Conservation (phyloP, 1,140 invertebrate species). For the Ganaspis sp. region DNA sequence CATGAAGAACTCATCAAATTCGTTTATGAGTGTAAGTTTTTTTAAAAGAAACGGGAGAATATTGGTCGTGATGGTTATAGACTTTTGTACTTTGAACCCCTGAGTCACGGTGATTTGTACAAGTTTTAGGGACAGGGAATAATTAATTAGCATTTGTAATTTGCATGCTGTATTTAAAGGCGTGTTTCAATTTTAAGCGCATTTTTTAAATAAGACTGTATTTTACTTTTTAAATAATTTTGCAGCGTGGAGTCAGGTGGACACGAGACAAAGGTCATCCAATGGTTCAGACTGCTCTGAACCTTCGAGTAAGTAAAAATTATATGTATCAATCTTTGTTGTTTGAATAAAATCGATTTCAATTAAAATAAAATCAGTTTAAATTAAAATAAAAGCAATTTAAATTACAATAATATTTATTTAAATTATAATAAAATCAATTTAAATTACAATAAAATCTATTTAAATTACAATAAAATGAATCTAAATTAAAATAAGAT, state of each 20-base stretch:
- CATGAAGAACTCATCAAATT: slow-evolving; percentile 86
- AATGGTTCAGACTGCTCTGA: slow-evolving; percentile 64
- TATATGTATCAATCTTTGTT: neutral
- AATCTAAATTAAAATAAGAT: too few relatives aligned
- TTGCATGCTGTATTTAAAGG: neutral
- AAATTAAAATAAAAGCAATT: too few relatives aligned
- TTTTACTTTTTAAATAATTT: slow-evolving; percentile 42
- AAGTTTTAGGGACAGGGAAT: slow-evolving; percentile 2
- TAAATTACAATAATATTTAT: too few relatives aligned
- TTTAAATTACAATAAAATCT: too few relatives aligned
- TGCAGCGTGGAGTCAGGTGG: slow-evolving; percentile 70
- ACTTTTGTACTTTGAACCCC: slow-evolving; percentile 17
- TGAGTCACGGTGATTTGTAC: slow-evolving; percentile 32
- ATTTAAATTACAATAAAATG: too few relatives aligned
- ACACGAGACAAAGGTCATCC: slow-evolving; percentile 58
- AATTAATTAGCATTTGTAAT: slow-evolving; percentile 29
- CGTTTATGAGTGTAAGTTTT: slow-evolving; percentile 82
- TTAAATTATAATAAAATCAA: too few relatives aligned
- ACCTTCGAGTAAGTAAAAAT: slow-evolving; percentile 56
- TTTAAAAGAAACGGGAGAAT: neutral
- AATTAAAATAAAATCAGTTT: too few relatives aligned
- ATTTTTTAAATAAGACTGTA: slow-evolving; percentile 25
- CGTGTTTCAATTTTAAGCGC: slow-evolving; percentile 6
- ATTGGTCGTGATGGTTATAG: slow-evolving; percentile 23
- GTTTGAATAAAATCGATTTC: neutral